Base-by-base conservation (phyloP, 2,113 vertebrate species). In the Corythornis vintsioides region DNA sequence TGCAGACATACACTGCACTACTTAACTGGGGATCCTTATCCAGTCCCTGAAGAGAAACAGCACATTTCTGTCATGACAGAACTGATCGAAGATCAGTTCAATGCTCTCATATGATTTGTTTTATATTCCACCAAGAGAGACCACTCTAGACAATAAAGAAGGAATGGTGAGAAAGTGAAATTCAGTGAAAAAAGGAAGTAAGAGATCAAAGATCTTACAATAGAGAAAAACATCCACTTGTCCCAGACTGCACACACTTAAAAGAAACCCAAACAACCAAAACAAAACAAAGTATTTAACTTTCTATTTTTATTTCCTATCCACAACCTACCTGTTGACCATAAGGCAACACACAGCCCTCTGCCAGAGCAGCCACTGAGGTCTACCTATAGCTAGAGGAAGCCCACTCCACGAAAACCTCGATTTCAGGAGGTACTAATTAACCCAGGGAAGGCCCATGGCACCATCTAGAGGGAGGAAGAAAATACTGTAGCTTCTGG, bases 381-480 rank as follows among this genome's bases (percentile, higher is more conserved):
- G 4, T 72, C 13, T 63, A 0, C 33, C 24, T 60, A 53, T 43
- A n/a, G 6, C 3, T 52, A 57, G 6, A 11, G 25, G 35, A 88
- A 59, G 15, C 25, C 19, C 13, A 8, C 22, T 43, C 24, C 45
- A 14, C 4, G 11, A 38, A 42, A 61, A 11, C 26, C 18, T 82
- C 0, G 2, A 28, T 33, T 33, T 88, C 26, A 56, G 28, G 17
- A 57, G 67, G 3, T 15, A 7, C 6, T 31, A 7, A 20, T 17
- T n/a, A 77, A 47, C 24, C 13, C 64, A 90, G 29, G 31, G 35
- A 88, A 78, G 89, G 75, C n/a, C 72, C 82, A 89, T 42, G 85
- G 88, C 92, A 77, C 93, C 94, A 96, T 81, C 94, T 97, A 92
- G 92, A 94, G 92, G 93, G 33, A 79, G 42, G n/a, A 94, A 89